A percentile compares a stretch with the other conserved stretches of the same genome.
Conservation (phyloP, 2,113 vertebrate genomes). For the Pollachius pollachius region DNA sequence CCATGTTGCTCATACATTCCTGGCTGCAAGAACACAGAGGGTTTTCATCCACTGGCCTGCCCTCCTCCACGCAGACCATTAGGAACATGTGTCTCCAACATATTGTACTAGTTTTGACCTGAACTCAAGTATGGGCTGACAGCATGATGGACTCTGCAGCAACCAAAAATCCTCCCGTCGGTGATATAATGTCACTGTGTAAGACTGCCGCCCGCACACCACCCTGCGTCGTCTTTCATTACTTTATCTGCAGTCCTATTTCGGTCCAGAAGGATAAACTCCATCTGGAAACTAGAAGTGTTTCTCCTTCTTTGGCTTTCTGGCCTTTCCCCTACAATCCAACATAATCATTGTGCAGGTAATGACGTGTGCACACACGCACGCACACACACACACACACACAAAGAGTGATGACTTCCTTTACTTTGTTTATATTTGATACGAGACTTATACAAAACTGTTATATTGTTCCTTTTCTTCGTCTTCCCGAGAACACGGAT, state of each 20-base stretch:
- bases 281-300: not conserved
- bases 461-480: constrained; percentile 11
- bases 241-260: not conserved
- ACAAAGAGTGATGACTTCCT: not conserved
- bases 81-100: constrained; percentile 17
- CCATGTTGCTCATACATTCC: constrained; percentile 41
- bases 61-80: constrained; percentile 22
- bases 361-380: not conserved
- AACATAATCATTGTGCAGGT: constrained; percentile 4
- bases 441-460: not conserved
- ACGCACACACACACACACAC: not conserved
- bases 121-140: not conserved
- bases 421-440: constrained; percentile 9
- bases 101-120: constrained; percentile 6
- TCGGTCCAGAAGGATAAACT: not conserved
- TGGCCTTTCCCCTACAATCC: not conserved
- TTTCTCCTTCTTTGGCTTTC: not conserved
- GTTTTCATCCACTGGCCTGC: constrained; percentile 31
- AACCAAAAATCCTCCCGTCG: not conserved
- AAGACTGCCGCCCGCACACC: not conserved
- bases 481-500: constrained; percentile 10
- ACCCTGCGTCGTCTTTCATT: not conserved
- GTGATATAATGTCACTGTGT: not conserved
- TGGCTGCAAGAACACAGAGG: constrained; percentile 27
- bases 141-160: not conserved